Base-by-base conservation (phyloP, 2,888 invertebrate genomes). In the Petrolisthes manimaculis region DNA sequence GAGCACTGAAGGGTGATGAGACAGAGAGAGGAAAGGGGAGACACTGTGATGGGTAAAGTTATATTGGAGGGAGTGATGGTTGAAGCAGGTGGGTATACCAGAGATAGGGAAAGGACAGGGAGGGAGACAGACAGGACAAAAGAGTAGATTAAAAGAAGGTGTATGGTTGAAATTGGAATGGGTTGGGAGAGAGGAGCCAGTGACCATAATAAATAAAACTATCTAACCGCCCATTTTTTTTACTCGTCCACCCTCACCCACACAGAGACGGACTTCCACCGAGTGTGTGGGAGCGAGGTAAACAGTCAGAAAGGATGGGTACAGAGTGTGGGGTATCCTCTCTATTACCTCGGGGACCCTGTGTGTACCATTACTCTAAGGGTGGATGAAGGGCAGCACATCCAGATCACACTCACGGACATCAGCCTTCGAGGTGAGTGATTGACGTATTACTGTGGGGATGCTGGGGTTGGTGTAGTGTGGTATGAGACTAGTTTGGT, bases 381-480 rank as follows among this genome's bases (percentile, higher is more conserved):
- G 78, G 95, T 95, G 1, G 93, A 95, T 79, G 94, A 94, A 0
- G 95, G 95, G 88, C 96, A 96, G 92, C 94, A 94, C 92, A 94
- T 96, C 86, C 94, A 95, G 91, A 92, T 96, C 83, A 95, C 95
- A 0, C 93, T 96, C 61, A 93, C 96, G 91, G 96, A 96, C 93
- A 94, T 96, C 90, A 95, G 96, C 89, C 94, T 96, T 92, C 94
- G 95, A 92, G 95, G 96, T 96, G 93, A 94, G 94, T 75, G 56
- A 53, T 0, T 3, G 54, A 9, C 8, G 3, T 37, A 2, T 37
- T 37, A 37, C 37, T 37, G 37, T 14, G 69, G 37, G 21, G 18
- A 6, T 12, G 84, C 6, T 14, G 55, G 79, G 14, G 67, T 8
- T 74, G 83, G 9, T 14, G 53, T n/a, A 3, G 37, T 51, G 71